These are phyloP conservation scores for Muscicapa adusta DNA, from an alignment of 2,113 vertebrate genomes.

Conservation along the genomic window DNA sequence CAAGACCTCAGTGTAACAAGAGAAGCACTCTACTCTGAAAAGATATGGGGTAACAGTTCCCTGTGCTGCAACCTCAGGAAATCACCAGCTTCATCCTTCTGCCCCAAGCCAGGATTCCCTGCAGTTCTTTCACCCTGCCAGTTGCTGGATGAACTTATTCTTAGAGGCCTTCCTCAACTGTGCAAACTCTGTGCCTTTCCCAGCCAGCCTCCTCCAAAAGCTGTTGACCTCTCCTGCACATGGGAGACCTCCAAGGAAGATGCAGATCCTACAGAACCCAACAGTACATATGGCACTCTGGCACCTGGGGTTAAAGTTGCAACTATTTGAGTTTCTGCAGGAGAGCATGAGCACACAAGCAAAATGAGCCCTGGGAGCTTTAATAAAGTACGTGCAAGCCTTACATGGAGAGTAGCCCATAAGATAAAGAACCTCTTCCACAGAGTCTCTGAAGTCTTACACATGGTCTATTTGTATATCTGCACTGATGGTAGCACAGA, in stretches of 20 bases:
- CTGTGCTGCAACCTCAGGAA: neutral
- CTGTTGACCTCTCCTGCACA: fast-evolving
- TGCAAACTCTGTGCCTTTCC: neutral
- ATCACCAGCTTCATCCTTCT: neutral
- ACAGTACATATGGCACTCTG: fast-evolving
- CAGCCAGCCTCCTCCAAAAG: neutral
- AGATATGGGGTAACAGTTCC: neutral
- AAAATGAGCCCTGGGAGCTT: neutral
- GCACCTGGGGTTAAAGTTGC: neutral
- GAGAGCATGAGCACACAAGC: neutral
- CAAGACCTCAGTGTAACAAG: neutral
- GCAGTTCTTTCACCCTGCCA: neutral
- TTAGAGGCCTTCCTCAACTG: fast-evolving
- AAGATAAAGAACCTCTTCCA: slow-evolving; percentile 27
- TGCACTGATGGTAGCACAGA: neutral
- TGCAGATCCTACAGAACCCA: neutral
- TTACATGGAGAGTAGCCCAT: slow-evolving; percentile 14
- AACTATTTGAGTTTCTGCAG: neutral
- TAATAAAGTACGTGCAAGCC: fast-evolving
- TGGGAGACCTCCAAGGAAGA: neutral
- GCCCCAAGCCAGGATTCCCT: neutral
- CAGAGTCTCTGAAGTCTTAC: slow-evolving; percentile 3
- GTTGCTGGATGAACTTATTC: neutral
- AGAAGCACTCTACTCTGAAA: neutral
- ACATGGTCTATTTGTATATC: neutral